Evolutionary conservation across 2,797 vertebrate genomes (phyloP).

Genomic region (Microctenopoma steveboyesi): DNA sequence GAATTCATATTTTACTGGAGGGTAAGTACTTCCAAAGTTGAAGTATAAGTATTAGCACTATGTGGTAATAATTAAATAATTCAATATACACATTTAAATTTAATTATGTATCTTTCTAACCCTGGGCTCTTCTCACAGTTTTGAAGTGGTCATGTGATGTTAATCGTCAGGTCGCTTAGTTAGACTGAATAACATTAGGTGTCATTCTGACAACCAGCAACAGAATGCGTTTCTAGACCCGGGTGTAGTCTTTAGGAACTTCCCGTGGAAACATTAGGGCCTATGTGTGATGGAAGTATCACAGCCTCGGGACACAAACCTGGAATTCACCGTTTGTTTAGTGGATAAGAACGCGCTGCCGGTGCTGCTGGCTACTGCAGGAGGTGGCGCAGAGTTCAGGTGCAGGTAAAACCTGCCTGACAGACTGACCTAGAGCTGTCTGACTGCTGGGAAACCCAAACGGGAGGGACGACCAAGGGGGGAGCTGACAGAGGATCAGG

Average conservation of each 20-base stretch:
- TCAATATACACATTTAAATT: too few species aligned
- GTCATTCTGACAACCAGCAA: slow-evolving; percentile 17
- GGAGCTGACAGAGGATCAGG: slow-evolving; percentile 67
- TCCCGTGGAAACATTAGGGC: slow-evolving; percentile 77
- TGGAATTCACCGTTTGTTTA: slow-evolving; percentile 82
- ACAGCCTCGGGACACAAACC: slow-evolving; percentile 67
- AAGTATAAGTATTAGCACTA: background rate
- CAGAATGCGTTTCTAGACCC: slow-evolving; percentile 32
- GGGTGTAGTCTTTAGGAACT: slow-evolving; percentile 44
- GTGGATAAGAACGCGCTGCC: slow-evolving; percentile 63
- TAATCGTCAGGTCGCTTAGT: too few species aligned
- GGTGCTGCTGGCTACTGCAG: slow-evolving; percentile 62
- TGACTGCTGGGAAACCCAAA: slow-evolving; percentile 62
- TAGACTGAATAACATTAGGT: background rate
- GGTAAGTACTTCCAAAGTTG: background rate
- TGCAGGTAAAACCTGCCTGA: slow-evolving; percentile 79
- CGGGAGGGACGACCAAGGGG: slow-evolving; percentile 17
- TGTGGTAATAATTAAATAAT: too few species aligned
- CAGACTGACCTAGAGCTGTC: slow-evolving; percentile 75
- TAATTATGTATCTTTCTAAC: too few species aligned
- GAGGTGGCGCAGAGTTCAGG: slow-evolving; percentile 81
- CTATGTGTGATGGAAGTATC: slow-evolving; percentile 69
- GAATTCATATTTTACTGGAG: background rate
- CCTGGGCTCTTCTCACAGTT: too few species aligned
- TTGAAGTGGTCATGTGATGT: too few species aligned